Conservation (phyloP, 2,113 vertebrate species). For the Thomomys bottae region DNA sequence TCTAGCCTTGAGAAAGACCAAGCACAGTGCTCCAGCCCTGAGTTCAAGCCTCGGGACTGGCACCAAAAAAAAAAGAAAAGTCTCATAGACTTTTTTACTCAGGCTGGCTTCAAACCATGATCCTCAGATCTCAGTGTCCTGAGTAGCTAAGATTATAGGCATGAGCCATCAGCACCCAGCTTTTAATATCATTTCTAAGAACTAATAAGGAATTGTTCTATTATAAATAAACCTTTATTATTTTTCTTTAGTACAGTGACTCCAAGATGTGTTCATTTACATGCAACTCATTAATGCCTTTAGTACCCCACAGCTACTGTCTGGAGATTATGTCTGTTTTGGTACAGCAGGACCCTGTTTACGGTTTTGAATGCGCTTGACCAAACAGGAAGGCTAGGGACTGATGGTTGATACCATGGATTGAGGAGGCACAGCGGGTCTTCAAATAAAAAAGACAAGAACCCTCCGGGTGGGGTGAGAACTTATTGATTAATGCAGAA, state of each 20-base stretch:
- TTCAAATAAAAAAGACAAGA: not conserved
- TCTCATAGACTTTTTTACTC: too few relatives aligned
- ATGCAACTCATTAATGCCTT: not conserved
- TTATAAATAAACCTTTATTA: not conserved
- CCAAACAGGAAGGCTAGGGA: not conserved
- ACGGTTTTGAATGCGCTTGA: not conserved
- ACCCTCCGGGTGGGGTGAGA: not conserved
- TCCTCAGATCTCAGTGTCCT: too few relatives aligned
- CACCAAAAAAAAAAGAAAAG: too few relatives aligned
- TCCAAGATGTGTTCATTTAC: not conserved
- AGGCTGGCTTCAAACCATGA: too few relatives aligned
- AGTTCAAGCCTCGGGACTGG: too few relatives aligned
- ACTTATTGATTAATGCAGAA: too few relatives aligned
- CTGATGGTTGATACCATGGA: not conserved
- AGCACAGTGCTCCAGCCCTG: too few relatives aligned
- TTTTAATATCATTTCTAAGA: not conserved
- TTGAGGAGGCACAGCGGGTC: not conserved
- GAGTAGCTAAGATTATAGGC: too few relatives aligned
- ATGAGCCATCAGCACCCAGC: too few relatives aligned
- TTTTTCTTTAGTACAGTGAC: not conserved
- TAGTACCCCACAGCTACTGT: not conserved
- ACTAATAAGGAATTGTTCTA: not conserved
- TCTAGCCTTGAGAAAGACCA: too few relatives aligned
- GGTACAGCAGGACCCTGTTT: not conserved
- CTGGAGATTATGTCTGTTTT: not conserved